Base-by-base conservation (phyloP, 2,113 vertebrate species). In the Cheilinus undulatus region DNA sequence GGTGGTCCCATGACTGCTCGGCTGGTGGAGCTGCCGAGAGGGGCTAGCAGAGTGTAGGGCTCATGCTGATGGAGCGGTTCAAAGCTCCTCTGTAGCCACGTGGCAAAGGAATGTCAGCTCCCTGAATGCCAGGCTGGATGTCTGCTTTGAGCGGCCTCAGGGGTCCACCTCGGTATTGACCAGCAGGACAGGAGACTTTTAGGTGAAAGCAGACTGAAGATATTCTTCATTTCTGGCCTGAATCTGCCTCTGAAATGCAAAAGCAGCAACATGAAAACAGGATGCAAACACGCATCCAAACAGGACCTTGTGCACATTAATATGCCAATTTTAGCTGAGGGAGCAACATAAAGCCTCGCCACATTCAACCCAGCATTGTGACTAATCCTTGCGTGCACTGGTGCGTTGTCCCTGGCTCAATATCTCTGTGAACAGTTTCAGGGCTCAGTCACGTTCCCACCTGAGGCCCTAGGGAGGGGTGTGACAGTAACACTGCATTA, bases 101-200 rank as follows among this genome's bases (percentile, higher is more conserved):
- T 82, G 83, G 82, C 67, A 76, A 52, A 88, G 87, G 89, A 92
- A 93, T 91, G 91, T 73, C 62, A 74, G 59, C 76, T 80, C 65
- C 34, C 63, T 66, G 70, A 78, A 52, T 58, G 9, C 67, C 59
- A 53, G 42, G 75, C 78, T 87, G 80, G 59, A 69, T 83, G 82
- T 86, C 65, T 81, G 49, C 79, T 43, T 58, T 63, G 71, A 82
- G 78, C 78, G 63, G 84, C 76, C 73, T 80, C 14, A 2, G 58
- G 69, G 50, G 57, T 64, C 70, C 53, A 59, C 6, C n/a, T n/a
- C n/a, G 49, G 45, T 49, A 23, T 76, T 69, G 57, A 53, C 70
- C 77, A 74, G 69, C 57, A 28, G 51, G 75, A 75, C 72, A 53
- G 60, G 60, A n/a, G 71, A 73, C 63, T 52, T 72, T 60, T 49